These are phyloP conservation scores for Lucifuga dentata DNA, from an alignment of 2,113 vertebrate genomes.

Conservation along the genomic window DNA sequence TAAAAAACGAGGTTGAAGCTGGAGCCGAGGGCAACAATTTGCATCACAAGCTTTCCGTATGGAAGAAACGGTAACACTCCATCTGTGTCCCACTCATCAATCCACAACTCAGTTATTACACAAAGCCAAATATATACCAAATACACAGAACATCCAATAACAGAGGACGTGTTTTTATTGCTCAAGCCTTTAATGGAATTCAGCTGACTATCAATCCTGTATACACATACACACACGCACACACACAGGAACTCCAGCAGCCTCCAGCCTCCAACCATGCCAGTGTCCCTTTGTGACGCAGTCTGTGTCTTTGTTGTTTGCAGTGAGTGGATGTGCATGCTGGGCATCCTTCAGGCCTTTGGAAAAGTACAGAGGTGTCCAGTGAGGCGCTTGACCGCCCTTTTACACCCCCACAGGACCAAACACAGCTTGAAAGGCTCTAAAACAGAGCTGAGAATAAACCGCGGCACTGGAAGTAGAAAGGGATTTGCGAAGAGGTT, in stretches of 20 bases:
- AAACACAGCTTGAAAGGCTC: conserved; percentile 41
- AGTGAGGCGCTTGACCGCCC: conserved; percentile 44
- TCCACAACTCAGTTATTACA: conserved; percentile 5
- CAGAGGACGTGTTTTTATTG: conserved; percentile 28
- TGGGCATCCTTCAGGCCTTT: conserved; percentile 61
- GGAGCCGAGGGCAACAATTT: conserved; percentile 15
- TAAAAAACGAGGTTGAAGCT: conserved; percentile 46
- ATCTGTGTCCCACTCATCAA: not conserved
- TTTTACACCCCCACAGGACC: conserved; percentile 48
- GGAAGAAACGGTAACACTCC: not conserved
- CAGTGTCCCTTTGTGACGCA: conserved; percentile 46
- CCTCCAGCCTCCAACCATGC: not conserved
- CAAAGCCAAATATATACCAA: conserved; percentile 27
- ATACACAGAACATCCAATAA: conserved; percentile 33
- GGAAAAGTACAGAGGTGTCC: conserved; percentile 52
- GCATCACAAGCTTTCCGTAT: conserved; percentile 10
- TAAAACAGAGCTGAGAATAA: conserved; percentile 21
- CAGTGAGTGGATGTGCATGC: conserved; percentile 53
- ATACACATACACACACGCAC: conserved; percentile 13
- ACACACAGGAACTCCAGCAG: conserved; percentile 18
- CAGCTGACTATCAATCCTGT: conserved; percentile 39
- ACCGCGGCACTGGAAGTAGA: conserved; percentile 5
- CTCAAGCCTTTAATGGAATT: conserved; percentile 49
- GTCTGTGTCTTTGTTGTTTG: conserved; percentile 57
- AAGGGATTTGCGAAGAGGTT: conserved; percentile 14